Evolutionary conservation across 2,888 invertebrate species (phyloP).

Genomic region (Cataglyphis altisquamis): DNA sequence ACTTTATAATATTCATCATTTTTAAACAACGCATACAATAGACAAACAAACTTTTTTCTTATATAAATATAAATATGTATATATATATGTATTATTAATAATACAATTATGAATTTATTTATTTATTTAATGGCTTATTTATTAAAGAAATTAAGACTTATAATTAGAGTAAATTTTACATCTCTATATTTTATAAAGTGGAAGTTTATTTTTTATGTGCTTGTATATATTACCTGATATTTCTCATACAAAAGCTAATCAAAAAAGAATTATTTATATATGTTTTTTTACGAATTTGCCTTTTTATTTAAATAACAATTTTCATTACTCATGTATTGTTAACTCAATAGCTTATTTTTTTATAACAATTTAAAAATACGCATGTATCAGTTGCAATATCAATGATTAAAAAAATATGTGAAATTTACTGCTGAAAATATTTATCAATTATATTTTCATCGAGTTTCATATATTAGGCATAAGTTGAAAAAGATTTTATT

Average conservation of each 20-base stretch:
- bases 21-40: background rate
- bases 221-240: slow-evolving; percentile 15
- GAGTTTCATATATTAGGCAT: background rate
- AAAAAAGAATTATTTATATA: background rate
- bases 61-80: background rate
- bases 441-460: background rate
- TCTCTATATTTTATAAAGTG: background rate
- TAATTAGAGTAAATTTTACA: background rate
- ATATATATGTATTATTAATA: background rate
- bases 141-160: background rate
- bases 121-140: background rate
- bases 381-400: background rate
- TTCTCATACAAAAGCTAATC: slow-evolving; percentile 2
- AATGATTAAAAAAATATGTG: background rate
- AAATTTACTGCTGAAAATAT: background rate
- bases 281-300: background rate
- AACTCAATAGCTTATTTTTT: slow-evolving; percentile 12
- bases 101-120: background rate
- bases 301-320: slow-evolving; percentile 6
- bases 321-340: background rate
- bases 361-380: slow-evolving; percentile 10
- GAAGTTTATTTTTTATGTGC: background rate
- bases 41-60: background rate
- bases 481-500: background rate
- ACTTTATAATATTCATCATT: background rate